Evolutionary conservation across 2,113 vertebrate genomes (phyloP), one percentile per base, ranked within the genome.

Genomic region (Melanerpes aurifrons): DNA sequence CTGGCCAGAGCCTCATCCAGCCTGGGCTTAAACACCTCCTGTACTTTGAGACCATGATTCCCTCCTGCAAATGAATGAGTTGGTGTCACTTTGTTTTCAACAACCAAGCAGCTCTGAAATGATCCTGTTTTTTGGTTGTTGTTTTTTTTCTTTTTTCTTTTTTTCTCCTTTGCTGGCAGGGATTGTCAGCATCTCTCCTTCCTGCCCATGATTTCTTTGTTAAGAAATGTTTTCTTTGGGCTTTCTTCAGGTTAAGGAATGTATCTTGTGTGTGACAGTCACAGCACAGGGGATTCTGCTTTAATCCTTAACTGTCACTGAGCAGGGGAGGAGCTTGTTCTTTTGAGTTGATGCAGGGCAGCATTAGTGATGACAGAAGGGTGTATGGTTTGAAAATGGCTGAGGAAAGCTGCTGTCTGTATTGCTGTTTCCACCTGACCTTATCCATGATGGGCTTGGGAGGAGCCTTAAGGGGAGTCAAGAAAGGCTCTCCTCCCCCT

Each of bases 261-360:
- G 19, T 71, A 43, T 50, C 48, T 68, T 48, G 73, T 47, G 31
- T 37, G n/a, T 26, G n/a, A 71, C 35, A 93, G 66, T 83, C 1
- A 4, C n/a, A 83, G 78, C 2, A 2, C 71, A 63, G 10, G 29
- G 29, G 83, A 48, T 87, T 59, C 63, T 73, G 43, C 71, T 86
- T 37, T 81, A 78, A 91, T 71, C 73, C 57, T 56, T 91, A 92
- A 89, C 72, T 76, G 7, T 89, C 70, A 12, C 2, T 57, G 75
- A 94, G 54, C 26, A 57, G 61, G 53, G 28, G 64, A 81, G 45
- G 32, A 92, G 21, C 31, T 85, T 73, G 14, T 91, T 91, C 85
- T 93, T 97, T 96, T 68, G 93, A 76, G 89, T 77, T 92, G 83
- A 48, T 86, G 43, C 82, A 94, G 75, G 68, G 75, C 92, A 84